A percentile compares a stretch with the other conserved stretches of the same genome.
phyloP scores from a whole-genome alignment of 2,113 vertebrate genomes.

The Notothenia rossii region DNA sequence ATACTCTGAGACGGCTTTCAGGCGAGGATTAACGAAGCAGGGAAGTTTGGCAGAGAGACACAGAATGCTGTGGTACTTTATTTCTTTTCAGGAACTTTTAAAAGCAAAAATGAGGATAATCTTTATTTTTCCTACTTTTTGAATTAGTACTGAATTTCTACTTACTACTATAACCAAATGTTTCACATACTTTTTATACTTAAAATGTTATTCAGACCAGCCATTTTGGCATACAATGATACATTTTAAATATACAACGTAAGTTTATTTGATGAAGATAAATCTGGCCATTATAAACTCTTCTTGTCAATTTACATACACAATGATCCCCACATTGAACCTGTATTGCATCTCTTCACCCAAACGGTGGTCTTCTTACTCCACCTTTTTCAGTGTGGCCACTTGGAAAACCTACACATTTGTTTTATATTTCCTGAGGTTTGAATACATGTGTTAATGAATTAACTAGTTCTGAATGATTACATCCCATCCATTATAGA shows the following conservation, averaged over 20 bases:
- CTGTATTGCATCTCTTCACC: neutral
- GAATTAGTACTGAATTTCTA: neutral
- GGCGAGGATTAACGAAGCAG: slow-evolving; percentile 46
- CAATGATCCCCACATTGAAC: neutral
- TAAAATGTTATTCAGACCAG: neutral
- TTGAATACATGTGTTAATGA: neutral
- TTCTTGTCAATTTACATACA: too few relatives aligned
- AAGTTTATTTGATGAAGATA: too few relatives aligned
- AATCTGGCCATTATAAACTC: neutral
- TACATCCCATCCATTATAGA: neutral
- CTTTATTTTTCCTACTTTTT: slow-evolving; percentile 6
- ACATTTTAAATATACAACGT: neutral
- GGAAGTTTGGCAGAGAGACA: slow-evolving; percentile 36
- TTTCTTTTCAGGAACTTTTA: slow-evolving; percentile 32
- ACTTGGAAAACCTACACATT: neutral
- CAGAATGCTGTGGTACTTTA: slow-evolving; percentile 11
- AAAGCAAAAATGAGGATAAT: slow-evolving; percentile 19
- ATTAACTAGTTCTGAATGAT: neutral
- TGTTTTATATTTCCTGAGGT: neutral
- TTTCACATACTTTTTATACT: neutral
- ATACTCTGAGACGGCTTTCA: slow-evolving; percentile 54
- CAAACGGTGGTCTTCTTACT: neutral
- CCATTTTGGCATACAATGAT: neutral
- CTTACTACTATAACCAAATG: neutral
- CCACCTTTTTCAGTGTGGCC: neutral